phyloP scores from a whole-genome alignment of 2,888 invertebrate genomes.

The Orthosia gothica region DNA sequence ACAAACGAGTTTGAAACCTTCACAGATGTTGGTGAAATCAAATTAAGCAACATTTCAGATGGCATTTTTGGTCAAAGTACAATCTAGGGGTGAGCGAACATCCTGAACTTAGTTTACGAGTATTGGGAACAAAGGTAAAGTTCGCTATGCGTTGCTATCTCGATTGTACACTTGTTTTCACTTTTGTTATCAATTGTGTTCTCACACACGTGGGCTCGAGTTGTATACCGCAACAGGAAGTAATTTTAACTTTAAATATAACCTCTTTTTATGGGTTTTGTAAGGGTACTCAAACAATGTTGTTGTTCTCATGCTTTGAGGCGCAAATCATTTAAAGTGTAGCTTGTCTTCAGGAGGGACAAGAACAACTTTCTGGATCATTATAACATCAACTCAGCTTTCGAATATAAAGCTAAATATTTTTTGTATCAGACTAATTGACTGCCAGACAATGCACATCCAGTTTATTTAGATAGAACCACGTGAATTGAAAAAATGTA shows the following conservation, averaged over 20 bases:
- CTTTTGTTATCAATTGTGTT: constrained; percentile 51
- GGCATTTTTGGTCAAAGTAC: too few species aligned
- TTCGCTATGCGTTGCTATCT: constrained; percentile 64
- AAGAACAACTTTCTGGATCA: background rate
- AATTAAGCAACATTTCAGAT: too few species aligned
- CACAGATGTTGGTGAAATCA: too few species aligned
- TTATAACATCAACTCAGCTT: background rate
- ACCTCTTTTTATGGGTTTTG: constrained; percentile 19
- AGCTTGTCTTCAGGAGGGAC: too few species aligned
- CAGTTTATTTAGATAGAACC: too few species aligned
- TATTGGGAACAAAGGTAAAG: constrained; percentile 69
- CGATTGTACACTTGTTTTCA: constrained; percentile 67
- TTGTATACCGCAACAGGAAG: constrained; percentile 33
- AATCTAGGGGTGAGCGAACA: too few species aligned
- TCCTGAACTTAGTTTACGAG: constrained; percentile 70
- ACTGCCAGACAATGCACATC: too few species aligned
- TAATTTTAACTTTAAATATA: constrained; percentile 40
- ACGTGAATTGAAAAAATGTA: background rate
- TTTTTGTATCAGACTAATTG: background rate
- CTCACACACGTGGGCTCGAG: constrained; percentile 33
- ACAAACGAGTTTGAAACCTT: too few species aligned
- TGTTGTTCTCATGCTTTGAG: constrained; percentile 3
- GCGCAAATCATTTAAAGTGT: background rate
- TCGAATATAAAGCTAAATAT: background rate
- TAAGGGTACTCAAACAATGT: background rate